Percentiles rank a stretch among this genome's conserved stretches.
These are phyloP conservation scores for Pygmarrhopalites habei DNA, from an alignment of 1,140 invertebrate genomes.

Conservation along the genomic window DNA sequence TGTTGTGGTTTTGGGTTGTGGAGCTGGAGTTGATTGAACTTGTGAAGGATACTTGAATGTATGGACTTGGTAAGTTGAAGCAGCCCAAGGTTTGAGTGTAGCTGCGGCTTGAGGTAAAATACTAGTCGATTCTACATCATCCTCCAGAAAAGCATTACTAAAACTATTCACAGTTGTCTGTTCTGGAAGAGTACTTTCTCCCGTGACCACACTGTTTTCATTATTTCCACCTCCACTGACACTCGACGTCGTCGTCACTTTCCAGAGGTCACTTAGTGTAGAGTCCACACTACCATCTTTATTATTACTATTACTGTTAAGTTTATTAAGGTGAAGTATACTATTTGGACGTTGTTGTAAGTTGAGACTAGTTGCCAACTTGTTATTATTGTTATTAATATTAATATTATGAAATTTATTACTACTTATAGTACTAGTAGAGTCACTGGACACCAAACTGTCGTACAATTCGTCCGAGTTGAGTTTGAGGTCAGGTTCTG, in stretches of 20 bases:
- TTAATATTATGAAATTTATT: constrained; percentile 6
- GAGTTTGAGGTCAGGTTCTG: background rate
- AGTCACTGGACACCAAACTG: background rate
- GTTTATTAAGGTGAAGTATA: too few species aligned
- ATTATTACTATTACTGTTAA: too few species aligned
- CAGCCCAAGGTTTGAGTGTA: constrained; percentile 35
- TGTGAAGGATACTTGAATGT: constrained; percentile 35
- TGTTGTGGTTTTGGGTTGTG: background rate
- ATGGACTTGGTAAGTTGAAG: constrained; percentile 37
- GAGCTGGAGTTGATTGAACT: background rate
- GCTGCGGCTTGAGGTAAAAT: too few species aligned
- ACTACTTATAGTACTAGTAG: background rate
- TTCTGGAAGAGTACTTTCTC: too few species aligned
- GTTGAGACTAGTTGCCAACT: background rate
- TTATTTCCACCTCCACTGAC: constrained; percentile 14
- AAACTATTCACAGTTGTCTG: background rate
- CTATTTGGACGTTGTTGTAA: too few species aligned
- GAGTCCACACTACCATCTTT: too few species aligned
- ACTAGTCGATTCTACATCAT: background rate
- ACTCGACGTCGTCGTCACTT: constrained; percentile 21
- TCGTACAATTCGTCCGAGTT: constrained; percentile 22
- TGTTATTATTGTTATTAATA: background rate
- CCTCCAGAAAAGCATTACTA: background rate
- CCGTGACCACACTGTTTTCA: background rate
- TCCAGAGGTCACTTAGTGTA: constrained; percentile 13